Base-by-base conservation (phyloP, 2,113 vertebrate species). In the Aegithalos caudatus region DNA sequence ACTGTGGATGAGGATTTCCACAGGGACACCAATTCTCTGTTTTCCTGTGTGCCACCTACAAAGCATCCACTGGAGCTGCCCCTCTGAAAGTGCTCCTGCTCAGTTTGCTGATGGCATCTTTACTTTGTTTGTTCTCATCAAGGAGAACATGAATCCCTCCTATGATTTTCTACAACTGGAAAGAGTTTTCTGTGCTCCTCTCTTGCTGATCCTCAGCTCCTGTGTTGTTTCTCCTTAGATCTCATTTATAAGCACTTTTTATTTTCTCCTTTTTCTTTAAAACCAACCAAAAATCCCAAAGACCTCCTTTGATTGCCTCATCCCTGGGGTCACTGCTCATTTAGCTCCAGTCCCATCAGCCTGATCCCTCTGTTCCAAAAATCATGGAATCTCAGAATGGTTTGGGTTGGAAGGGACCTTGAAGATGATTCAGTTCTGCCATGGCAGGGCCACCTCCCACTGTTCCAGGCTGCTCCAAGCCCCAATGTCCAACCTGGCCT, bases 361-460 rank as follows among this genome's bases (percentile, higher is more conserved):
- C 25, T 27, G 28, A 73, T 83, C 23, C n/a, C 8, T 73, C 38
- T 38, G 9, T 35, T 40, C 23, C 50, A 57, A 35, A 7, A 62
- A 47, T 47, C 29, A 35, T 3, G 8, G n/a, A 76, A 40, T 31
- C 14, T 1, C 7, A 18, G 40, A 9, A 31, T 42, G 47, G 14
- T 35, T 67, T 90, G 47, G 14, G 12, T 35, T 31, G 22, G 44
- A 42, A 47, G 24, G 9, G 9, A 40, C 14, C 12, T 76, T 6
- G 40, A 31, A 76, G 17, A 1, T 2, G 2, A 9, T 7, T 6
- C 37, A 65, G 8, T 50, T 0, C n/a, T 38, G 27, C 24, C 38
- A 25, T 25, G 53, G 23, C 53, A 66, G 33, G 37, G 45, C 60
- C 33, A 53, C 25, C 40, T 90, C 0, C 47, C 70, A 48, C 12